These are phyloP conservation scores for Ceratoteleas bidentatus DNA, from an alignment of 1,140 invertebrate species.

Conservation along the genomic window DNA sequence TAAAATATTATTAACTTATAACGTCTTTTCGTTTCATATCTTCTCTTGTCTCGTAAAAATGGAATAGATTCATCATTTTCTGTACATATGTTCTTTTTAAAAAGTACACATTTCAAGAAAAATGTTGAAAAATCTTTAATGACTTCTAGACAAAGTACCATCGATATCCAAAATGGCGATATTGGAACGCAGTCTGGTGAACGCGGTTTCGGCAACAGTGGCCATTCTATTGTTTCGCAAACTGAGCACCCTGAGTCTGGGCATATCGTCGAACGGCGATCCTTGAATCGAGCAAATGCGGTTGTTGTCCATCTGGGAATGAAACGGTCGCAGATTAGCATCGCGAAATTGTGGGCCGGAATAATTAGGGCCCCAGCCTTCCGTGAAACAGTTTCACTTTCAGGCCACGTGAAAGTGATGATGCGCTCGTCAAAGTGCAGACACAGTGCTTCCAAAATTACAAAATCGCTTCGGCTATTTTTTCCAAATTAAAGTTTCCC, in stretches of 20 bases:
- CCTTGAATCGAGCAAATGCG: conserved; percentile 86
- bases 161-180: conserved; percentile 92
- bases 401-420: conserved; percentile 37
- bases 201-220: conserved; percentile 87
- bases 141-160: conserved; percentile 81
- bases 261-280: conserved; percentile 90
- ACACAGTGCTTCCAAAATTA: background rate
- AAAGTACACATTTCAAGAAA: no score
- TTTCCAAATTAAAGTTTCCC: no score
- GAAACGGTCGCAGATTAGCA: conserved; percentile 50
- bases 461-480: no score
- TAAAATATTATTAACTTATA: no score
- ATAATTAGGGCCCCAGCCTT: conserved; percentile 43
- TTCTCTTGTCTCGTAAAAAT: no score
- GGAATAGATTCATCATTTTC: no score
- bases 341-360: conserved; percentile 37
- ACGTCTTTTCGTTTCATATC: no score
- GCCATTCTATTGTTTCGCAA: conserved; percentile 90
- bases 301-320: conserved; percentile 85
- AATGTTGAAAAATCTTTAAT: no score
- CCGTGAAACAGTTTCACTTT: conserved; percentile 57
- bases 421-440: conserved; percentile 5
- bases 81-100: no score
- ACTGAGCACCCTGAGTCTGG: conserved; percentile 89
- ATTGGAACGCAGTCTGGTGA: conserved; percentile 88